A percentile compares a stretch with the other conserved stretches of the same genome.
These are phyloP conservation scores for Caranx ignobilis DNA, from an alignment of 2,113 vertebrate species.

Conservation along the genomic window DNA sequence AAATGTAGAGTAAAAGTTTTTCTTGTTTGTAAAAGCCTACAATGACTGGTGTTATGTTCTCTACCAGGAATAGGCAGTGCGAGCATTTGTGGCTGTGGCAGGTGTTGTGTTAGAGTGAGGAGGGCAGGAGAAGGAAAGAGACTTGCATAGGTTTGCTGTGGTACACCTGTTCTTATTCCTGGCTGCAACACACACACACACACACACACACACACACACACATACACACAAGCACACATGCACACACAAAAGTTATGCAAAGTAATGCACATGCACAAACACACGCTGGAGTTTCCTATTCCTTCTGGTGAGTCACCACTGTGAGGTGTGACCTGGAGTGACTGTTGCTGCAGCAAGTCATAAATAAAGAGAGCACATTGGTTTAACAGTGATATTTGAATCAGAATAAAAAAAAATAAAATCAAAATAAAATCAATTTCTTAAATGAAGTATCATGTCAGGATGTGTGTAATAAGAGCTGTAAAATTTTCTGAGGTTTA, in stretches of 20 bases:
- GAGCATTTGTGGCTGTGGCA: constrained; percentile 45
- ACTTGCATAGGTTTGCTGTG: constrained; percentile 5
- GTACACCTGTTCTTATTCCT: constrained; percentile 67
- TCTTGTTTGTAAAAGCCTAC: background rate
- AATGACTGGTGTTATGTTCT: background rate
- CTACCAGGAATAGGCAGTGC: constrained; percentile 8
- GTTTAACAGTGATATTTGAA: background rate
- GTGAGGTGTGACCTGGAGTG: constrained; percentile 41
- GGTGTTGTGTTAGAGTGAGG: constrained; percentile 41
- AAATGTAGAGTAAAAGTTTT: background rate
- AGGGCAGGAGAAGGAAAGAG: constrained; percentile 24
- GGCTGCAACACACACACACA: constrained; percentile 16
- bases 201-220: background rate
- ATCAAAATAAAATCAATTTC: background rate
- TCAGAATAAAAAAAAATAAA: background rate
- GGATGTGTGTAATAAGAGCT: background rate
- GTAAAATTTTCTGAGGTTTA: background rate
- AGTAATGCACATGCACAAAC: constrained; percentile 33
- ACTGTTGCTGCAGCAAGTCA: constrained; percentile 19
- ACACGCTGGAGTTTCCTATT: constrained; percentile 39
- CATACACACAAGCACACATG: background rate
- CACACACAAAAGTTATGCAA: constrained; percentile 19
- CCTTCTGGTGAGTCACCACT: constrained; percentile 42
- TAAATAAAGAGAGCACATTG: background rate
- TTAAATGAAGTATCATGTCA: background rate